Conservation (phyloP, 2,888 invertebrate species). For the Melikaiella ostensackeni region DNA sequence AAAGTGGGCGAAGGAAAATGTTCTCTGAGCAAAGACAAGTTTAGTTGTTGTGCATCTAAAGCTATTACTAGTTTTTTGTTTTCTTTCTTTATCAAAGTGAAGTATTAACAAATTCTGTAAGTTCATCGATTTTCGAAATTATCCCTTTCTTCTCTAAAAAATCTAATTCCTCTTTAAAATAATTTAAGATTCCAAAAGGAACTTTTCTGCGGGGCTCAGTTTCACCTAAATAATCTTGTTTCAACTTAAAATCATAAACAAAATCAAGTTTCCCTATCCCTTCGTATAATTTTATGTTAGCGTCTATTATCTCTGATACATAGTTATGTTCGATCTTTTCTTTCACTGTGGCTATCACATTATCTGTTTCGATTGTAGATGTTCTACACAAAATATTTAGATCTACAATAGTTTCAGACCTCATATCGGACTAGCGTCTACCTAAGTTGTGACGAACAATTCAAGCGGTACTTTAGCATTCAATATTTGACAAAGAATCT, state of each 20-base stretch:
- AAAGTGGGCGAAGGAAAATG: too few species aligned
- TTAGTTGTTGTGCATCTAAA: too few species aligned
- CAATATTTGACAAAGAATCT: too few species aligned
- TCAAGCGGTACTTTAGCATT: constrained; percentile 1
- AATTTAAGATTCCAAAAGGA: constrained; percentile 22
- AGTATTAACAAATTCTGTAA: too few species aligned
- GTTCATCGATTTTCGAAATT: too few species aligned
- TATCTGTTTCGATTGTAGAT: not conserved
- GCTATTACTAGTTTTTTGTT: too few species aligned
- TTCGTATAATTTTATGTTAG: constrained; percentile 43
- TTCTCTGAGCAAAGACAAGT: too few species aligned
- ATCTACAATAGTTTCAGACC: constrained; percentile 30
- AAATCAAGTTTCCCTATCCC: constrained; percentile 44
- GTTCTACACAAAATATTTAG: constrained; percentile 37
- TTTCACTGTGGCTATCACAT: not conserved
- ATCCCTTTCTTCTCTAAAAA: constrained; percentile 46
- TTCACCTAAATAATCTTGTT: constrained; percentile 30
- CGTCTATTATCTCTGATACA: not conserved
- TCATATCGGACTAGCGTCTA: constrained; percentile 10
- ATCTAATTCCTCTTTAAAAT: constrained; percentile 34
- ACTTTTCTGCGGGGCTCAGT: constrained; percentile 38
- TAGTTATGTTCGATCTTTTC: not conserved
- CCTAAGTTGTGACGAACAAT: not conserved
- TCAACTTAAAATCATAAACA: constrained; percentile 44
- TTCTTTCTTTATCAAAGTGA: too few species aligned